Evolutionary conservation across 2,113 vertebrate species (phyloP).

Genomic region (Ptychochromis oligacanthus): DNA sequence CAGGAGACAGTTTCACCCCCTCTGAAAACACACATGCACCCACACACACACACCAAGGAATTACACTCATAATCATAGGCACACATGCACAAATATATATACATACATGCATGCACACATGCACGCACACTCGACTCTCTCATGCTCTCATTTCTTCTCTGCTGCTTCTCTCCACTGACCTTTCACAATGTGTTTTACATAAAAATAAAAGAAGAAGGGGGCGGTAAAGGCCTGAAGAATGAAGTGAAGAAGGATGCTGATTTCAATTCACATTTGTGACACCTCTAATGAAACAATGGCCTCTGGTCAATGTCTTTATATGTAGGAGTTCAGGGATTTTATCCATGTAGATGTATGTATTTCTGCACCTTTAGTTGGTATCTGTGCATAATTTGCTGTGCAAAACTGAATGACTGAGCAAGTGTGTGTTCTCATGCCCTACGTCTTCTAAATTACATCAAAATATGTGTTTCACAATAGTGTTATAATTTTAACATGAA

Average conservation of each 20-base stretch:
- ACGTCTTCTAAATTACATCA: not conserved
- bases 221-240: constrained; percentile 39
- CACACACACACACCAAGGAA: constrained; percentile 31
- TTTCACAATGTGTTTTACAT: constrained; percentile 80
- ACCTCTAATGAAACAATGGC: constrained; percentile 58
- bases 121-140: constrained; percentile 29
- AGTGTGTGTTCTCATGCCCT: not conserved
- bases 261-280: constrained; percentile 67
- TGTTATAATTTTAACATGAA: not conserved
- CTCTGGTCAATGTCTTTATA: constrained; percentile 40
- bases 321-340: constrained; percentile 6
- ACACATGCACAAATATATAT: constrained; percentile 34
- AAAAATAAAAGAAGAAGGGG: constrained; percentile 68
- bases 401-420: too few species aligned
- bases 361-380: not conserved
- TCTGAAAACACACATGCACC: constrained; percentile 34
- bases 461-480: not conserved
- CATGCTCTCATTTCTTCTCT: constrained; percentile 47
- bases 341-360: not conserved
- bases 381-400: not conserved
- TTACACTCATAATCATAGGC: constrained; percentile 29
- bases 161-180: constrained; percentile 70
- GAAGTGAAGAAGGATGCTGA: constrained; percentile 48
- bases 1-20: constrained; percentile 80
- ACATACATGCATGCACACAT: constrained; percentile 25